phyloP scores from a whole-genome alignment of 2,113 vertebrate species.

The Rhodinocichla rosea region DNA sequence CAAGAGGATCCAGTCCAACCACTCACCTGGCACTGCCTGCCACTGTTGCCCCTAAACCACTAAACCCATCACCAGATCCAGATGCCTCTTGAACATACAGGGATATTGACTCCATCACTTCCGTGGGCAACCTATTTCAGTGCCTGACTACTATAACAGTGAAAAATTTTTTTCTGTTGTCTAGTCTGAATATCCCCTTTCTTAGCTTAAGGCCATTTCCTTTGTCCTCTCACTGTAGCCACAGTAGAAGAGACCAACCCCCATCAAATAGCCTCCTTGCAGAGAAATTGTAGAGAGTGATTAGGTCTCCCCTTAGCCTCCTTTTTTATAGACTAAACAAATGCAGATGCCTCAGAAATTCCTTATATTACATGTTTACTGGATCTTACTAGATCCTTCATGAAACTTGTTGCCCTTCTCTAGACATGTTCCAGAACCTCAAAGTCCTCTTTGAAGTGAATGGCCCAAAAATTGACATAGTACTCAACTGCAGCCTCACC shows the following conservation, averaged over 20 bases:
- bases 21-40: neutral
- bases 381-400: neutral
- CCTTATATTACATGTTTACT: neutral
- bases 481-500: neutral
- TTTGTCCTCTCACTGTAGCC: neutral
- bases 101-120: neutral
- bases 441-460: neutral
- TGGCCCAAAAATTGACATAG: neutral
- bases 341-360: neutral
- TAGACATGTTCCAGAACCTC: neutral
- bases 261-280: neutral
- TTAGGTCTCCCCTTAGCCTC: neutral
- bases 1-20: neutral
- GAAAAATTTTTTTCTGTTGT: fast-evolving
- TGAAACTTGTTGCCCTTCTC: neutral
- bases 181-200: neutral
- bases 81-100: neutral
- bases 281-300: neutral
- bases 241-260: neutral
- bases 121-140: neutral
- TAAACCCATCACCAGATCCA: neutral
- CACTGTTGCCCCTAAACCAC: neutral
- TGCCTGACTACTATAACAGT: neutral
- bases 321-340: neutral
- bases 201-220: neutral